Evolutionary conservation across 2,113 vertebrate genomes (phyloP).

Genomic region (Gasterosteus nipponicus): DNA sequence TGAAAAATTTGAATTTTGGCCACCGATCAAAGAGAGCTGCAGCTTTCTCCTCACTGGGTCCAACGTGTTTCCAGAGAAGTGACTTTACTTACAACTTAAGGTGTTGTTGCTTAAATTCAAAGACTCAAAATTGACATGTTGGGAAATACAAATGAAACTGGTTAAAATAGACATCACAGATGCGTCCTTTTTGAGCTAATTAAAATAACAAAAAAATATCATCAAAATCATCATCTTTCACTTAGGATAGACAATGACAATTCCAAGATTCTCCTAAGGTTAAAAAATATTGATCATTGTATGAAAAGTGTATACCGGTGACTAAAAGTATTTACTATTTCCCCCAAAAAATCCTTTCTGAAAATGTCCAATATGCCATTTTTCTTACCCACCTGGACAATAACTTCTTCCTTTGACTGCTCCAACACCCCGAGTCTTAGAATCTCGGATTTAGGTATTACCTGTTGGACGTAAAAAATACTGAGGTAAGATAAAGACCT

Average conservation of each 20-base stretch:
- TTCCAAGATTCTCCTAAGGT: neutral
- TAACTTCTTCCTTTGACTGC: constrained; percentile 95
- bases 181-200: neutral
- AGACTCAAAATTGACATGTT: neutral
- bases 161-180: constrained; percentile 12
- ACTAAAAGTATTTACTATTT: neutral
- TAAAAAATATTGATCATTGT: neutral
- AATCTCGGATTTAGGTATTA: constrained; percentile 91
- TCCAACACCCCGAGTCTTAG: constrained; percentile 87
- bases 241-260: neutral
- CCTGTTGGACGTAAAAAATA: constrained; percentile 74
- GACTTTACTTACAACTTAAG: neutral
- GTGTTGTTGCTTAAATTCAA: neutral
- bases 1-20: constrained; percentile 40
- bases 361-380: neutral
- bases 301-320: neutral
- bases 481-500: neutral
- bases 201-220: neutral
- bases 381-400: constrained; percentile 87
- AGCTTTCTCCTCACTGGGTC: neutral
- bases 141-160: neutral
- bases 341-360: neutral
- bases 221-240: neutral
- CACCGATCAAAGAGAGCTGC: neutral
- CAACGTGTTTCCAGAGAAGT: neutral